These are phyloP conservation scores for Chaitophorus viminalis DNA, from an alignment of 2,888 invertebrate species.

Conservation along the genomic window DNA sequence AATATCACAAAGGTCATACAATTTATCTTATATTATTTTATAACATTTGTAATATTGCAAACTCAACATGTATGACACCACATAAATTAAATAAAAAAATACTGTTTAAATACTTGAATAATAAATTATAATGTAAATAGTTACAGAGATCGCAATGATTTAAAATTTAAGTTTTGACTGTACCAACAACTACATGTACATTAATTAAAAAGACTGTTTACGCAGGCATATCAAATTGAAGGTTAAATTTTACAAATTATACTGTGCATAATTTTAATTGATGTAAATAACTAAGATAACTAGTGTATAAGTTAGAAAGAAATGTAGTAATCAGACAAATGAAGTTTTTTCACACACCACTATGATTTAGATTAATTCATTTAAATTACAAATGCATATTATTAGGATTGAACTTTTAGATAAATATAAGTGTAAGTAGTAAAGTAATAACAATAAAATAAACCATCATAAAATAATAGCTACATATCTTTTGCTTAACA, in stretches of 20 bases:
- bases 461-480: background rate
- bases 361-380: background rate
- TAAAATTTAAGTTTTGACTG: background rate
- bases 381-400: background rate
- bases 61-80: background rate
- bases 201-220: background rate
- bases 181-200: background rate
- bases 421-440: background rate
- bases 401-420: background rate
- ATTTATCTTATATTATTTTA: background rate
- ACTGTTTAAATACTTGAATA: slow-evolving; percentile 21
- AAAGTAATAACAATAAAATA: background rate
- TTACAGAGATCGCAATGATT: slow-evolving; percentile 15
- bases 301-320: no score
- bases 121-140: background rate
- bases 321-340: no score
- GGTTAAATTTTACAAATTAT: background rate
- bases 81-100: background rate
- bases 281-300: no score
- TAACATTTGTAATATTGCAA: background rate
- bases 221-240: background rate
- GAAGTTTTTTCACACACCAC: no score
- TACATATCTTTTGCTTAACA: background rate
- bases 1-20: slow-evolving; percentile 1
- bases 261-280: background rate